These are phyloP conservation scores for Watsonalla binaria DNA, from an alignment of 2,888 invertebrate genomes.

Conservation along the genomic window DNA sequence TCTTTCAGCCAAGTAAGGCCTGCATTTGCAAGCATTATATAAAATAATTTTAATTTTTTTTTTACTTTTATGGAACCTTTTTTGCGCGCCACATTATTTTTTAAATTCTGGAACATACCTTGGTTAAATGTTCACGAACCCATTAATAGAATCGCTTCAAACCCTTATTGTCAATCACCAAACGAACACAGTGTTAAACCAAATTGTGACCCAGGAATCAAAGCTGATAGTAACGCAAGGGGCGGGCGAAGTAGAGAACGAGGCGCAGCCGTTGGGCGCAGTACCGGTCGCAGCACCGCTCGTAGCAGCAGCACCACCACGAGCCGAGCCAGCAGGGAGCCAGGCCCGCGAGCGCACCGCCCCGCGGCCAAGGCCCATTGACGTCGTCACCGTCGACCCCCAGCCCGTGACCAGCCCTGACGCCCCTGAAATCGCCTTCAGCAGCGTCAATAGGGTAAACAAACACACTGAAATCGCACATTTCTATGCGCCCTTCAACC, in stretches of 20 bases:
- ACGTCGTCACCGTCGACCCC: conserved; percentile 79
- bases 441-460: conserved; percentile 81
- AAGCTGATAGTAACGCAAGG: conserved; percentile 51
- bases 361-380: conserved; percentile 66
- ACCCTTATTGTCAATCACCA: too few relatives aligned
- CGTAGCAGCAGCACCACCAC: conserved; percentile 2
- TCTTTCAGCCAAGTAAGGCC: too few relatives aligned
- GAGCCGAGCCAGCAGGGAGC: conserved; percentile 12
- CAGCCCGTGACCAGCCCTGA: conserved; percentile 60
- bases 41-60: too few relatives aligned
- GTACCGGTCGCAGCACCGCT: conserved; percentile 17
- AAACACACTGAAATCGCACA: too few relatives aligned
- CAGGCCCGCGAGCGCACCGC: conserved; percentile 42
- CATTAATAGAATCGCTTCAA: too few relatives aligned
- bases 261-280: conserved; percentile 34
- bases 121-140: too few relatives aligned
- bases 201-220: conserved; percentile 41
- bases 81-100: too few relatives aligned
- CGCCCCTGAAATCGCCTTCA: conserved; percentile 79
- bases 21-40: too few relatives aligned
- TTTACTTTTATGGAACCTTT: too few relatives aligned
- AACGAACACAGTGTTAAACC: not conserved
- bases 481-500: not conserved
- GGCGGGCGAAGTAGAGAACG: conserved; percentile 57
- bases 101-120: too few relatives aligned